Conservation (phyloP, 2,113 vertebrate species). For the Protobothrops flavoviridis region DNA sequence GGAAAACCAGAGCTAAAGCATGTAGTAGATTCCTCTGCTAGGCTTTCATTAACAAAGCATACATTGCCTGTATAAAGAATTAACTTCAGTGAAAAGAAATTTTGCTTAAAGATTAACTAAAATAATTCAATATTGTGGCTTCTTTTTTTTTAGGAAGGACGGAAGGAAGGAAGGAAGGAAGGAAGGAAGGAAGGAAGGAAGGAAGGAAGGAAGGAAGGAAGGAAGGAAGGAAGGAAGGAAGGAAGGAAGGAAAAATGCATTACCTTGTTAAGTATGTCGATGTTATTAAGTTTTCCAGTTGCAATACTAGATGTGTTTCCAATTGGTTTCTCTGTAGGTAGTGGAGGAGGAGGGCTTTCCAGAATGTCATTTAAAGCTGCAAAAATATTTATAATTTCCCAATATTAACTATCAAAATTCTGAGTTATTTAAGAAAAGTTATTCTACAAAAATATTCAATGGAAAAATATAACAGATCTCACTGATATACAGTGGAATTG, state of each 20-base stretch:
- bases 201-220: too few species aligned
- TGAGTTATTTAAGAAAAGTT: not conserved
- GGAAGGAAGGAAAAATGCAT: conserved; percentile 54
- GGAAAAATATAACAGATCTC: not conserved
- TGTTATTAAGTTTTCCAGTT: conserved; percentile 57
- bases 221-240: not conserved
- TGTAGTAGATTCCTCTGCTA: not conserved
- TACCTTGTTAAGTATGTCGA: conserved; percentile 54
- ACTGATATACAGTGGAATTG: not conserved
- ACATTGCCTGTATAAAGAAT: not conserved
- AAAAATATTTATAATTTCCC: conserved; percentile 40
- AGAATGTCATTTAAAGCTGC: conserved; percentile 69
- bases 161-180: too few species aligned
- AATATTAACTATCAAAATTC: conserved; percentile 17
- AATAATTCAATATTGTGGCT: conserved; percentile 16
- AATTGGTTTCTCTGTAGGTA: conserved; percentile 82
- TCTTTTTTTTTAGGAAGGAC: not conserved
- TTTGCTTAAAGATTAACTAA: not conserved
- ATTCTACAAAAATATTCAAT: not conserved
- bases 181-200: too few species aligned
- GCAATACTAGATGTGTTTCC: conserved; percentile 65
- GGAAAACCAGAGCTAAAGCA: not conserved
- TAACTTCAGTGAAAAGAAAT: not conserved
- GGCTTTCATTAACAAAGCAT: not conserved
- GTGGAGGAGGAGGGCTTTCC: conserved; percentile 78